Evolutionary conservation across 2,888 invertebrate genomes (phyloP), one percentile per base, ranked within the genome.

Genomic region (Tetranychus piercei): DNA sequence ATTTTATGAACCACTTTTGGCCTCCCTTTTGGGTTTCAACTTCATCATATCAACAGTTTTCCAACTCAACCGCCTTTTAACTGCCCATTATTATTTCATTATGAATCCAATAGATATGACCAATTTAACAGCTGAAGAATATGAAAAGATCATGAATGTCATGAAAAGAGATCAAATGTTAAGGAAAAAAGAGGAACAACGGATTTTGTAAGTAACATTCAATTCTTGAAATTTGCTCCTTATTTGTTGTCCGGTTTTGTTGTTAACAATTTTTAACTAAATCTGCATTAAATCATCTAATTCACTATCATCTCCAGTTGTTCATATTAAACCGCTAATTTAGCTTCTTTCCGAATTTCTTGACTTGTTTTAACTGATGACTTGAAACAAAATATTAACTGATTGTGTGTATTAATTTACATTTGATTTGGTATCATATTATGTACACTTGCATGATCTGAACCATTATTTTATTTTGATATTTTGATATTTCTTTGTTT

Each of bases 161-260:
- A 71, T 78, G 64, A 76, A 74, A 69, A 74, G 78, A 64, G 78
- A 78, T 66, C 72, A 77, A 75, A 75, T 76, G 34, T 72, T 78
- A 70, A 74, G 77, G 67, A 72, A 71, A 2, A n/a, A 77, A 66
- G 77, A 78, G 72, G 78, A 78, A 70, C 71, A 74, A 23, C 75
- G 78, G 11, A 77, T 78, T 67, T 75, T 76, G 78, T 78, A 71
- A 77, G 78, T 76, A 34, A 34, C 34, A 34, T 34, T 34, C 34
- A 34, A 73, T 66, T 65, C 6, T 22, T 69, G 9, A 4, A 1
- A 8, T 18, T 67, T 67, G 11, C 69, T 6, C 20, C 34, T 20
- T 69, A 20, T 23, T 23, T 69, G 5, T 69, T 23, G 18, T 23
- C 11, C 69, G 18, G 8, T 2, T 11, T 45, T 45, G 23, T 34